A percentile compares a stretch with the other conserved stretches of the same genome.
phyloP scores from a whole-genome alignment of 2,888 invertebrate genomes.

The Nasonia oneida region DNA sequence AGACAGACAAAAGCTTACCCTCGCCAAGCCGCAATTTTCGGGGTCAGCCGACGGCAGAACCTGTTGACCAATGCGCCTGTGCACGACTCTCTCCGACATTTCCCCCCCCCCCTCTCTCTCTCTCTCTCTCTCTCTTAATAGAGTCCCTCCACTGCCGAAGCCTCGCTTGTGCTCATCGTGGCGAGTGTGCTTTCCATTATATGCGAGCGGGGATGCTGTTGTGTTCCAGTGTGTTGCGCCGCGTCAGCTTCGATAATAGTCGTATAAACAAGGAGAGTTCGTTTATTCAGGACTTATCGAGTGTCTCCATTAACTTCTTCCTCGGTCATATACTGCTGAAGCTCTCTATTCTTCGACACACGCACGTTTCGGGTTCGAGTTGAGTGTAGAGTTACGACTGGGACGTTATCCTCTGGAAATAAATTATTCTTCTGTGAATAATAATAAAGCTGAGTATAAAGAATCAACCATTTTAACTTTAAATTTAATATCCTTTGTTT shows the following conservation, averaged over 20 bases:
- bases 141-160: not conserved
- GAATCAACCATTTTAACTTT: too few species aligned
- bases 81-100: not conserved
- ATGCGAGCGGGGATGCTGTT: not conserved
- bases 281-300: conserved; percentile 26
- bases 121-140: not conserved
- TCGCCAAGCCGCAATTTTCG: not conserved
- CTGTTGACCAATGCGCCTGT: conserved; percentile 1
- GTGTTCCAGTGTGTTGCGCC: not conserved
- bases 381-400: not conserved
- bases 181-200: conserved; percentile 32
- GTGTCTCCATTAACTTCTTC: conserved; percentile 6
- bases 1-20: not conserved
- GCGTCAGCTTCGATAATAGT: not conserved
- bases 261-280: conserved; percentile 36
- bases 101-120: too few species aligned
- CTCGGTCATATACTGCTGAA: not conserved
- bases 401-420: not conserved
- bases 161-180: not conserved
- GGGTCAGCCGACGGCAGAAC: not conserved
- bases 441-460: too few species aligned
- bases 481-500: not conserved
- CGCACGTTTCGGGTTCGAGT: not conserved
- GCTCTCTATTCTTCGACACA: not conserved
- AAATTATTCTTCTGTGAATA: not conserved